Evolutionary conservation across 2,113 vertebrate species (phyloP).

Genomic region (Prietella phreatophila): DNA sequence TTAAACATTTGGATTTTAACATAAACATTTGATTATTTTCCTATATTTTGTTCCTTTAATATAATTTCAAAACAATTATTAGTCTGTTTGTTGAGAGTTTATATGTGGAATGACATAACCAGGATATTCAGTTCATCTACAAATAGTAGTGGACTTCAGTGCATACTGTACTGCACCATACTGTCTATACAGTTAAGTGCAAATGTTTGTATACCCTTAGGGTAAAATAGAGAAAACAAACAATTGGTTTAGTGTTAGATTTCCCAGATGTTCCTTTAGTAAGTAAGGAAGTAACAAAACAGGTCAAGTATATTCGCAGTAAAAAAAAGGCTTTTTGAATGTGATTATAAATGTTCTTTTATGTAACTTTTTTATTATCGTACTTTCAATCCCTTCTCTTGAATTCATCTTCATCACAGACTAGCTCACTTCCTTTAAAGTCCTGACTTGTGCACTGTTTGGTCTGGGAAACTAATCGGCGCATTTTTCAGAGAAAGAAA

Average conservation of each 20-base stretch:
- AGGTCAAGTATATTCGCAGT: neutral
- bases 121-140: neutral
- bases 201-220: neutral
- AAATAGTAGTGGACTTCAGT: neutral
- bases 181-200: neutral
- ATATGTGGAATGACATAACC: too few relatives aligned
- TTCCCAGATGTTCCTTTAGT: neutral
- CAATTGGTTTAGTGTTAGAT: neutral
- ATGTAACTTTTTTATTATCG: neutral
- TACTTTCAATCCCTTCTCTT: neutral
- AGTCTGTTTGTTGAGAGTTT: neutral
- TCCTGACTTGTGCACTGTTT: neutral
- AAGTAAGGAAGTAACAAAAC: neutral
- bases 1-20: neutral
- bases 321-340: neutral
- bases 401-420: neutral
- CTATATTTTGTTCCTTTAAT: neutral
- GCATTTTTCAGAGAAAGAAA: neutral
- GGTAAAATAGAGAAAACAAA: neutral
- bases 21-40: neutral
- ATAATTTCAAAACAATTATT: neutral
- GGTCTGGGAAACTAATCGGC: conserved; percentile 4
- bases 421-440: neutral
- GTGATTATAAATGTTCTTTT: neutral
- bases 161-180: neutral